phyloP scores from a whole-genome alignment of 2,113 vertebrate genomes.

The Gopherus evgoodei region DNA sequence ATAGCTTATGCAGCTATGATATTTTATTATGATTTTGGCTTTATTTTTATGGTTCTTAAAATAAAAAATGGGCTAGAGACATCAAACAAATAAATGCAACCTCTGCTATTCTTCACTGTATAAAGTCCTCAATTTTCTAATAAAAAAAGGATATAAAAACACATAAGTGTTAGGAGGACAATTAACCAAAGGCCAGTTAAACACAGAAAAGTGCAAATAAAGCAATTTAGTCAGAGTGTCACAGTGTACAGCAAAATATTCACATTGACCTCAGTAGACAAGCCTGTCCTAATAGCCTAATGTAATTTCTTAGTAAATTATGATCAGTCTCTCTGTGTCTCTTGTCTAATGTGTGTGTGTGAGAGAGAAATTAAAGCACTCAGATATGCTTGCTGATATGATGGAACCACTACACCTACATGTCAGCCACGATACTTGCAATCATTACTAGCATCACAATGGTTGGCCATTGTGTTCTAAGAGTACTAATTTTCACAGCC shows the following conservation, averaged over 20 bases:
- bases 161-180: background rate
- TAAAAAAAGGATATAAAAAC: background rate
- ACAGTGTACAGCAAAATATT: background rate
- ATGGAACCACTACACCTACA: rapidly evolving
- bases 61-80: background rate
- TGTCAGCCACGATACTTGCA: background rate
- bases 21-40: slow-evolving; percentile 6
- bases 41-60: background rate
- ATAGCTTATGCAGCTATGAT: background rate
- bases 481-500: background rate
- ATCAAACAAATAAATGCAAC: background rate
- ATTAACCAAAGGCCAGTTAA: background rate
- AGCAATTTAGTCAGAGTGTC: background rate
- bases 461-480: background rate
- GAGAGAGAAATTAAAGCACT: background rate
- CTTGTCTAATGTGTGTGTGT: background rate
- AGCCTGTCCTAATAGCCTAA: background rate
- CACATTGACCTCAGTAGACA: background rate
- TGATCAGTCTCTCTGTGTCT: background rate
- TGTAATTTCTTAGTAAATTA: background rate
- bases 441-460: background rate
- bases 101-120: background rate
- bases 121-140: background rate
- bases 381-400: background rate
- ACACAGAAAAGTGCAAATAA: background rate